Evolutionary conservation across 2,888 invertebrate species (phyloP).

Genomic region (Orthosia incerta): DNA sequence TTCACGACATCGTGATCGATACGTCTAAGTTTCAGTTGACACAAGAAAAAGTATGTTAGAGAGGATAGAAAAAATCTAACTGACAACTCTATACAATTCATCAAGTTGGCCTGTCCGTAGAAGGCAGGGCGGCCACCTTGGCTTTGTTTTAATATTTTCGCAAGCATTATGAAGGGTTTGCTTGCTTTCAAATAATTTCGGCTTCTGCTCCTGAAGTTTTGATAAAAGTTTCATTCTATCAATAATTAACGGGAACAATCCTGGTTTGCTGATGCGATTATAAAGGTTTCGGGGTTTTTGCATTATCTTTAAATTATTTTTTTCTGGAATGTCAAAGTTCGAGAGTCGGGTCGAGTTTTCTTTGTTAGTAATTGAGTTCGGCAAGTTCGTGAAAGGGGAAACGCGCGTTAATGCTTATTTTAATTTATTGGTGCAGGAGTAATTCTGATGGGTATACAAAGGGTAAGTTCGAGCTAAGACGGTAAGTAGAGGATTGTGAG

Average conservation of each 20-base stretch:
- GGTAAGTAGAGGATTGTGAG: constrained; percentile 31
- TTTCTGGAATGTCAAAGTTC: constrained; percentile 73
- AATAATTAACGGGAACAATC: constrained; percentile 90
- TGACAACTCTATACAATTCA: constrained; percentile 76
- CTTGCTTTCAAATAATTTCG: constrained; percentile 91
- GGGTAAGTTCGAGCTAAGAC: constrained; percentile 32
- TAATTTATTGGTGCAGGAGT: constrained; percentile 67
- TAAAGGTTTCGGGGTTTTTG: constrained; percentile 84
- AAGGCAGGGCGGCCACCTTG: constrained; percentile 88
- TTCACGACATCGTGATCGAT: no score
- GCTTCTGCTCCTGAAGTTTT: constrained; percentile 91
- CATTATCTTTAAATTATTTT: constrained; percentile 78
- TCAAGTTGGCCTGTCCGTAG: constrained; percentile 81
- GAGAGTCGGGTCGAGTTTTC: constrained; percentile 71
- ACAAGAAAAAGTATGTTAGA: neutral
- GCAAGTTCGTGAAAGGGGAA: constrained; percentile 73
- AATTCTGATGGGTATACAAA: constrained; percentile 58
- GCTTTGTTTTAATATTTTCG: constrained; percentile 91
- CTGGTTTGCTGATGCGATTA: constrained; percentile 88
- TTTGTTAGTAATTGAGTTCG: constrained; percentile 80
- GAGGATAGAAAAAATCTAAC: constrained; percentile 3
- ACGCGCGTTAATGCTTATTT: constrained; percentile 65
- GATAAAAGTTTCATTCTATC: constrained; percentile 91
- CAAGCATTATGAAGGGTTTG: constrained; percentile 91
- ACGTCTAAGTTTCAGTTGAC: no score